Evolutionary conservation across 2,113 vertebrate genomes (phyloP).

Genomic region (Amazona guildingii): DNA sequence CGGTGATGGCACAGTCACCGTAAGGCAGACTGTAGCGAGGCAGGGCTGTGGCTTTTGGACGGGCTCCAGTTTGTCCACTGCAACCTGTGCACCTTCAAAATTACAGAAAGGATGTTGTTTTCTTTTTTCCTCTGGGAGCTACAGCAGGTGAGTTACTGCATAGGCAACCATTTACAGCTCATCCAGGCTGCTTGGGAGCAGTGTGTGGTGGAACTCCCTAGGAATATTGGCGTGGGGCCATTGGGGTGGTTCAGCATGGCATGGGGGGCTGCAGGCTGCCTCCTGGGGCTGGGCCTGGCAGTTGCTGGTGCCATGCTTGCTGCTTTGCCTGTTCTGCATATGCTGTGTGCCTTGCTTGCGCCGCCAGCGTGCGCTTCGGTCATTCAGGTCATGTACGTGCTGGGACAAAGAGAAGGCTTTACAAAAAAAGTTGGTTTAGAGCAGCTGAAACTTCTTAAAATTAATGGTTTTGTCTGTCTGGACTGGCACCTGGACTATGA

Average conservation of each 20-base stretch:
- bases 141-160: neutral
- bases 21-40: neutral
- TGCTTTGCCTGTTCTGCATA: neutral
- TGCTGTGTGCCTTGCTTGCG: accelerated
- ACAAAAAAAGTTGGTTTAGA: neutral
- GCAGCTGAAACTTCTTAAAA: neutral
- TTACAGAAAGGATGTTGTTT: neutral
- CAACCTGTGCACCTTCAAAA: neutral
- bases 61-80: neutral
- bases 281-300: neutral
- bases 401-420: neutral
- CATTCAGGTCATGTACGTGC: neutral
- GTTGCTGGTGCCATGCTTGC: neutral
- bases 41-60: neutral
- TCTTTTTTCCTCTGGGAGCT: neutral
- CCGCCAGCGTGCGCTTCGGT: accelerated
- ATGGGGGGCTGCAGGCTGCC: neutral
- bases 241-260: neutral
- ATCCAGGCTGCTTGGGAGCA: neutral
- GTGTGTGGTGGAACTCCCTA: neutral
- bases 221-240: neutral
- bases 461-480: neutral
- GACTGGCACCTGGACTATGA: neutral
- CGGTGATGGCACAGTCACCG: neutral
- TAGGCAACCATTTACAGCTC: neutral